A percentile compares a stretch with the other conserved stretches of the same genome.
These are phyloP conservation scores for Apodemia hepburni DNA, from an alignment of 2,888 invertebrate species.

Conservation along the genomic window DNA sequence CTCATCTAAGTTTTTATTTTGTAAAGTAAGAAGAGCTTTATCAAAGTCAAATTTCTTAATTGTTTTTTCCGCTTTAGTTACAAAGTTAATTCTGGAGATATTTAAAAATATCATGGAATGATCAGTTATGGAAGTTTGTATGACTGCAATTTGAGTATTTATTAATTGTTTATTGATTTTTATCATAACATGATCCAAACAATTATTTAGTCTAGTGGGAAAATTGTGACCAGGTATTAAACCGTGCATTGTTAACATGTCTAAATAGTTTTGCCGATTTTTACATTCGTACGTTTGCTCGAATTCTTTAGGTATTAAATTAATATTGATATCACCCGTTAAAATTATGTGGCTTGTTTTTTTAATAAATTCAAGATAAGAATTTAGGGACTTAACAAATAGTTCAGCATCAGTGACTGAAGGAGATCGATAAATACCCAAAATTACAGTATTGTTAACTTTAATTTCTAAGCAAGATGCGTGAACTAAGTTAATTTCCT, in stretches of 20 bases:
- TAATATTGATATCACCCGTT: slow-evolving; percentile 4
- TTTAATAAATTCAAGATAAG: slow-evolving; percentile 11
- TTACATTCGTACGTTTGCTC: background rate
- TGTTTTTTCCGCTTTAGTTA: background rate
- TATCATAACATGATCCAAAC: background rate
- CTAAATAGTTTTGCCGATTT: background rate
- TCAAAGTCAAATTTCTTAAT: background rate
- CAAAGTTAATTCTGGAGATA: background rate
- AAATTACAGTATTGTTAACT: slow-evolving; percentile 16
- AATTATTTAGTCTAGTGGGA: background rate
- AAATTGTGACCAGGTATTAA: background rate
- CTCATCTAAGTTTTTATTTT: slow-evolving; percentile 4
- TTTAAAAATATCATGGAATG: background rate
- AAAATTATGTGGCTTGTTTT: background rate
- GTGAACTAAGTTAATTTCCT: slow-evolving; percentile 22
- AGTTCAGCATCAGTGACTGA: slow-evolving; percentile 12
- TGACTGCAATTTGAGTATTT: background rate
- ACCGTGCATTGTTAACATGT: background rate
- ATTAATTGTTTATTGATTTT: slow-evolving; percentile 4
- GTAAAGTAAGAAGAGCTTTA: background rate
- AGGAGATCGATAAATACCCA: slow-evolving; percentile 26
- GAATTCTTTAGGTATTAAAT: background rate
- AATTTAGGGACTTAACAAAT: slow-evolving; percentile 20
- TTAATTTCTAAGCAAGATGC: slow-evolving; percentile 22
- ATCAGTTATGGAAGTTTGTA: slow-evolving; percentile 16